phyloP scores from a whole-genome alignment of 30 jellyfish, hydroid and myxozoan species.

The Haliclystus octoradiatus region DNA sequence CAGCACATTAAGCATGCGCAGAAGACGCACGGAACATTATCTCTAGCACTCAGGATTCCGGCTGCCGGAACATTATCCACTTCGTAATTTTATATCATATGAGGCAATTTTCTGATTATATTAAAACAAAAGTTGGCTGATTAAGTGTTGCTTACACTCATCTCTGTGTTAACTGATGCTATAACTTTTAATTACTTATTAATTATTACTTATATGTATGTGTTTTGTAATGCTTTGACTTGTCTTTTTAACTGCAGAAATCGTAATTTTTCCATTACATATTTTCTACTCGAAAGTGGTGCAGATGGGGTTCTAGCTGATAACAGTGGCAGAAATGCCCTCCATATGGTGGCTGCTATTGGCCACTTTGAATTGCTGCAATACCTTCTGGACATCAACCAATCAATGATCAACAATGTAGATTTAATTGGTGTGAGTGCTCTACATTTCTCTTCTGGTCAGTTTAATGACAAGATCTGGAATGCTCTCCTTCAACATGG shows the following conservation, averaged over 20 bases:
- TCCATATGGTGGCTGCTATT: background rate
- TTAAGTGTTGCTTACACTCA: too few species aligned
- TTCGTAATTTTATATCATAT: too few species aligned
- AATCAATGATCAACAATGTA: background rate
- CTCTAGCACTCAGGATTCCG: too few species aligned
- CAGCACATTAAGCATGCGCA: too few species aligned
- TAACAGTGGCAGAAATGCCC: background rate
- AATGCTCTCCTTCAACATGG: constrained; percentile 16
- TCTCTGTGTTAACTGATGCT: background rate
- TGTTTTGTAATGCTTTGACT: background rate
- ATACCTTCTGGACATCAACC: background rate
- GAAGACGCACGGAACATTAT: too few species aligned
- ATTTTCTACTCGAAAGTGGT: background rate
- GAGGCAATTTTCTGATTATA: too few species aligned
- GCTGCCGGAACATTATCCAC: too few species aligned
- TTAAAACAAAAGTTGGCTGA: too few species aligned
- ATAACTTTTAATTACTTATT: too few species aligned
- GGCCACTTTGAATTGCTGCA: background rate
- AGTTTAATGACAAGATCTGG: constrained; percentile 4
- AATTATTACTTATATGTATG: background rate
- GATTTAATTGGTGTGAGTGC: constrained; percentile 11
- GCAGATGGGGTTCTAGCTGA: background rate
- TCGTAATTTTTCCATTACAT: background rate
- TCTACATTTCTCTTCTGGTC: constrained; percentile 20
- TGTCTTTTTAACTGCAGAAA: too few species aligned